These are phyloP conservation scores for Agrochola circellaris DNA, from an alignment of 2,888 invertebrate genomes.

Conservation along the genomic window DNA sequence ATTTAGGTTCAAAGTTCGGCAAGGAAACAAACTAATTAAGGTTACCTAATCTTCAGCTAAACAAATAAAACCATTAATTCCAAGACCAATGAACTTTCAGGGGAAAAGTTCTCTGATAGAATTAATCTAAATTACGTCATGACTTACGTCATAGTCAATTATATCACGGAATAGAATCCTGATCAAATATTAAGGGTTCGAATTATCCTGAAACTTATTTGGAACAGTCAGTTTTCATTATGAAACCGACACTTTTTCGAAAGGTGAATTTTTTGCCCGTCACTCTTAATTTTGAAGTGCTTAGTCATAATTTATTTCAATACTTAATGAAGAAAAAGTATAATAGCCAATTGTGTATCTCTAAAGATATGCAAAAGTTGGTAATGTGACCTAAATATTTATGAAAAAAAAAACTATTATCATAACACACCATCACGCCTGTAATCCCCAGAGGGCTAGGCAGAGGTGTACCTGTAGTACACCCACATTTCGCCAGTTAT, in stretches of 20 bases:
- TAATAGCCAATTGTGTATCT: constrained; percentile 1
- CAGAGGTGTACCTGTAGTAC: too few relatives aligned
- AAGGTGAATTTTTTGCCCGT: constrained; percentile 35
- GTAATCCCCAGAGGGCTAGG: too few relatives aligned
- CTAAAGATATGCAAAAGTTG: background rate
- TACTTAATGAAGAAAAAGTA: constrained; percentile 10
- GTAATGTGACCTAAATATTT: background rate
- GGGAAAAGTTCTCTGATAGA: constrained; percentile 33
- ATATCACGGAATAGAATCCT: constrained; percentile 44
- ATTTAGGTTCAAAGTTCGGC: background rate
- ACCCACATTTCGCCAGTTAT: too few relatives aligned
- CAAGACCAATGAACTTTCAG: constrained; percentile 23
- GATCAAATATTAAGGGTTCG: constrained; percentile 59
- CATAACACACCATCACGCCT: too few relatives aligned
- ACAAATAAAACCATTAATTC: constrained; percentile 29
- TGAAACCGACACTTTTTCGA: constrained; percentile 31
- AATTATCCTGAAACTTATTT: constrained; percentile 50
- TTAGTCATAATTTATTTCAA: constrained; percentile 32
- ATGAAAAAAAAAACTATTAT: too few relatives aligned
- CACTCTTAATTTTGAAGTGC: constrained; percentile 49
- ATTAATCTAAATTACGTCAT: constrained; percentile 59
- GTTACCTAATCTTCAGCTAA: constrained; percentile 12
- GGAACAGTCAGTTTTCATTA: constrained; percentile 64
- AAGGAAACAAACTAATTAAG: constrained; percentile 15
- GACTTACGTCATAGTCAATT: constrained; percentile 57